Evolutionary conservation across 2,797 vertebrate species (phyloP), one percentile per base, ranked within the genome.

Genomic region (Aeoliscus strigatus): DNA sequence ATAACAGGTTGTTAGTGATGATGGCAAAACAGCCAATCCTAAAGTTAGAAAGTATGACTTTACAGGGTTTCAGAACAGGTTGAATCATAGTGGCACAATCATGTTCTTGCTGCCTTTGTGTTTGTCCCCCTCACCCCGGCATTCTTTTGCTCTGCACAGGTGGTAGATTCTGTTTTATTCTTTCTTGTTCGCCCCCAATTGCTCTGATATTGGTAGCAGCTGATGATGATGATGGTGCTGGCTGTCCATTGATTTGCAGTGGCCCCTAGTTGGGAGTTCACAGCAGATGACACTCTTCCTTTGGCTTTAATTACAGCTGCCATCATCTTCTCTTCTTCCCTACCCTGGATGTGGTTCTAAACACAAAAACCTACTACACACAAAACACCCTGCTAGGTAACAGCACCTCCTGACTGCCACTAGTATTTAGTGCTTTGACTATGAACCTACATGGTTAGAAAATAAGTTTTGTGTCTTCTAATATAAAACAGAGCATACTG

Each of bases 121-220:
- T 57, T 50, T 64, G 33, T 55, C 60, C 69, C 68, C 30, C 44
- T 60, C 70, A 60, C 51, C 40, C 41, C 54, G 14, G 21, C 56
- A 51, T 66, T 74, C 61, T 79, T 50, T 51, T 13, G 57, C 65
- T 78, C 75, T 60, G 70, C 80, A 77, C 82, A 87, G 81, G 82
- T 86, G 86, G 77, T 77, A 35, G 64, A 75, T 70, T 81, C 77
- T 82, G 83, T 83, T 73, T 85, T 59, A 53, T 80, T 82, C 69
- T 54, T 84, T 81, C 86, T 86, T 88, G 81, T 88, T 84, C 82
- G 63, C 58, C 77, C 82, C 63, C 83, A 85, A 82, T 89, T 81
- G 77, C 80, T 73, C 70, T 84, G 80, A n/a, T n/a, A 84, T 84
- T 70, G 77, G 62, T 60, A 73, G 65, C 70, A 51, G 75, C 61